Evolutionary conservation across 2,797 vertebrate genomes (phyloP), one percentile per base, ranked within the genome.

Genomic region (Erpetoichthys calabaricus): DNA sequence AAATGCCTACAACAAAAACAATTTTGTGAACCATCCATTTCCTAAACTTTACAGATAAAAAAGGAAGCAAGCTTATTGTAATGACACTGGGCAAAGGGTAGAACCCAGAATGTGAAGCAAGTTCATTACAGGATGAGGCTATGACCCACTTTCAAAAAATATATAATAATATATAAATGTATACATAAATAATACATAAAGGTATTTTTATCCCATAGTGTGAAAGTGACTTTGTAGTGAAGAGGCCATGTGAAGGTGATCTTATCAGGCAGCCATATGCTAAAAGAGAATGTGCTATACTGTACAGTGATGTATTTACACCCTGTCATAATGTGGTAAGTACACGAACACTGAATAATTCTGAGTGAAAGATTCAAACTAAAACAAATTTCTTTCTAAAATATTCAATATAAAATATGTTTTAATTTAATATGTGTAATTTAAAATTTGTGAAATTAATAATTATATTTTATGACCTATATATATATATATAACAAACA

Each of bases 251-350:
- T 68, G 96, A 97, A 72, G 87, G 90, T 25, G 91, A 99, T 70
- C 87, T 98, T 55, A 94, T 82, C 68, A 89, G 95, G 72, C 96
- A 98, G 76, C 94, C 96, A 42, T 99, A 97, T 47, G 96, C 96
- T 72, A 99, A 99, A 80, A 91, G 88, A 67, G 93, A 98, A 70
- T 99, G 94, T 56, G 94, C 90, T 57, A 80, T 97, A 65, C 83
- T 99, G 67, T 99, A 98, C 83, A 97, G 92, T 2, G 94, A 99
- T 57, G 74, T 94, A 62, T 99, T 99, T 77, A 89, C 92, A 67
- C 83, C 94, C 45, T 99, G 96, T 80, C 94, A 91, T 70, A 97
- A 95, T 58, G 89, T 97, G 91, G 96, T 97, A 81, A 90, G 84
- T 84, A n/a, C 47, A 57, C 4, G 2, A 10, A 43, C 42, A 44